Percentiles rank a stretch among this genome's conserved stretches.
Evolutionary conservation across 2,113 vertebrate species (phyloP).

Genomic region (Neolamprologus sp.): DNA sequence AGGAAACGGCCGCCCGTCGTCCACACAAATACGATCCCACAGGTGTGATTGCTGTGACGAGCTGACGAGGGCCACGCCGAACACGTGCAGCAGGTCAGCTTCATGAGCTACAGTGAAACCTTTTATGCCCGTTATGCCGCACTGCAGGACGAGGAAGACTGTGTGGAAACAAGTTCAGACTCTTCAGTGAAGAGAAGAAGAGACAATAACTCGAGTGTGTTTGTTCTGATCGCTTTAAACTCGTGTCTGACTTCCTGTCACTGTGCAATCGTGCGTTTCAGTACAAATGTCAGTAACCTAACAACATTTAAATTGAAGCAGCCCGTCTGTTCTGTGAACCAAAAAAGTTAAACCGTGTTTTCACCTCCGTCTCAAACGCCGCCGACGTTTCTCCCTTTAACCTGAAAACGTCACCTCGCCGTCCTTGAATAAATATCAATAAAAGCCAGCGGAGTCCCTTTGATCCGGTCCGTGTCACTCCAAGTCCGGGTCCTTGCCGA

Average conservation of each 20-base stretch:
- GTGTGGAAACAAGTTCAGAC: not conserved
- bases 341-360: not conserved
- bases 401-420: not conserved
- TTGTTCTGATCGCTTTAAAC: not conserved
- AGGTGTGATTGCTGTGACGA: not conserved
- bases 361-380: not conserved
- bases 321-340: not conserved
- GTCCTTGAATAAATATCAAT: not conserved
- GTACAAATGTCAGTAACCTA: not conserved
- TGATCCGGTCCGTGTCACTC: conserved; percentile 72
- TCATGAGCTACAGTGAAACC: not conserved
- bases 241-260: not conserved
- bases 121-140: fast-evolving
- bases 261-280: not conserved
- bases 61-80: fast-evolving
- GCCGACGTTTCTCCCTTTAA: not conserved
- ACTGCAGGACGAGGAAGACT: not conserved
- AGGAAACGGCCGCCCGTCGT: fast-evolving
- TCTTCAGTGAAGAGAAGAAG: not conserved
- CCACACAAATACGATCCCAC: not conserved
- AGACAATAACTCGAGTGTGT: not conserved
- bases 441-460: not conserved
- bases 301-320: not conserved
- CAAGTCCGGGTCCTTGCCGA: conserved; percentile 75
- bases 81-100: not conserved